A percentile compares a stretch with the other conserved stretches of the same genome.
These are phyloP conservation scores for Tychaedon coryphoeus DNA, from an alignment of 2,113 vertebrate species.

Conservation along the genomic window DNA sequence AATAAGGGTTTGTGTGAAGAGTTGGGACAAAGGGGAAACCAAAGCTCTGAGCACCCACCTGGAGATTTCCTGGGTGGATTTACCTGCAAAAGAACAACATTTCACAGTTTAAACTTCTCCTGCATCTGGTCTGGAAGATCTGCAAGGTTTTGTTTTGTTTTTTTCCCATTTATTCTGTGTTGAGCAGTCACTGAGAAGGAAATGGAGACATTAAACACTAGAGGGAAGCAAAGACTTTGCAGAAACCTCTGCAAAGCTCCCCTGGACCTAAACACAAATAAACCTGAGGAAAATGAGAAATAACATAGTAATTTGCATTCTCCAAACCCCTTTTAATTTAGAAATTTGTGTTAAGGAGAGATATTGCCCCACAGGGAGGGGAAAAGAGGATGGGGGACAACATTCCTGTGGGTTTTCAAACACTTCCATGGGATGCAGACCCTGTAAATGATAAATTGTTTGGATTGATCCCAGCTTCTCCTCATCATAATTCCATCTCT, in stretches of 20 bases:
- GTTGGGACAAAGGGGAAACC: neutral
- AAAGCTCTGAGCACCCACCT: neutral
- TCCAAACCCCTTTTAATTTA: neutral
- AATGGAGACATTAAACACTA: neutral
- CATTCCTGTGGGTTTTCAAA: neutral
- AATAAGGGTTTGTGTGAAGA: neutral
- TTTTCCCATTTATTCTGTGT: neutral
- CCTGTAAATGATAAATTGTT: neutral
- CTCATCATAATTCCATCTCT: neutral
- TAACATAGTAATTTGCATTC: neutral
- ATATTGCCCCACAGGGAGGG: neutral
- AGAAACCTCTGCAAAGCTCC: neutral
- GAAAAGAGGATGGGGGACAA: neutral
- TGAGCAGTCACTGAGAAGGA: neutral
- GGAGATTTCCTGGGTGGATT: neutral
- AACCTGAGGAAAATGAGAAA: neutral
- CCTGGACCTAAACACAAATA: neutral
- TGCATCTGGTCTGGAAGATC: neutral
- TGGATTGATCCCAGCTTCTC: neutral
- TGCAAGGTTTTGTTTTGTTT: neutral
- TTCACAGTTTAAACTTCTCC: neutral
- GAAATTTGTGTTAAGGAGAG: neutral
- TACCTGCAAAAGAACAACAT: neutral
- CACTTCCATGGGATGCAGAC: neutral
- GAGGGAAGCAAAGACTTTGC: conserved; percentile 45